phyloP scores from a whole-genome alignment of 2,888 invertebrate species.

The Odiellus spinosus region DNA sequence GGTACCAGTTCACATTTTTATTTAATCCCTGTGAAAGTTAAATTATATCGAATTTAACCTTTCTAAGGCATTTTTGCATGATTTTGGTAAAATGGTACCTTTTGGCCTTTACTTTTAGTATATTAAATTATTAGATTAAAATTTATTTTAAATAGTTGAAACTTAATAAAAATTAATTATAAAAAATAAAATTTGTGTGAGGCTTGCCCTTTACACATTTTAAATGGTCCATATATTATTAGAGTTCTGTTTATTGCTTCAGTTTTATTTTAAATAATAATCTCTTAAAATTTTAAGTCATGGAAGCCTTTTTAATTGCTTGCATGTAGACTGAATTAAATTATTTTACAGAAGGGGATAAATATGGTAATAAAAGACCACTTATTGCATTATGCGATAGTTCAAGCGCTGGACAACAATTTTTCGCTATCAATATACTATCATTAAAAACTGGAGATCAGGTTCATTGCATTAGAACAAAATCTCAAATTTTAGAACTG shows the following conservation, averaged over 20 bases:
- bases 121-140: too few relatives aligned
- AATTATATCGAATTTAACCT: neutral
- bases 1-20: neutral
- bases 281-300: too few relatives aligned
- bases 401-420: constrained; percentile 51
- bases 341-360: constrained; percentile 44
- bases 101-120: too few relatives aligned
- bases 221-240: too few relatives aligned
- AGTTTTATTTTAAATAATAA: too few relatives aligned
- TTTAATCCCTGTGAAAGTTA: neutral
- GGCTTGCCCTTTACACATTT: too few relatives aligned
- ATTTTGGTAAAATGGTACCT: neutral
- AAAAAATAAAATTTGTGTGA: too few relatives aligned
- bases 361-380: constrained; percentile 62
- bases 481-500: constrained; percentile 72
- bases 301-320: too few relatives aligned
- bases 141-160: constrained; percentile 1
- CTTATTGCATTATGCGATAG: constrained; percentile 80
- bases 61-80: neutral
- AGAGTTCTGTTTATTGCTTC: too few relatives aligned
- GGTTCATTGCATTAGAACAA: constrained; percentile 81
- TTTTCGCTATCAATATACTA: constrained; percentile 64
- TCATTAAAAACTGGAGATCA: constrained; percentile 66
- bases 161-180: too few relatives aligned
- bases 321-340: too few relatives aligned